Evolutionary conservation across 2,797 vertebrate genomes (phyloP).

Genomic region (Gobio occitaniae): DNA sequence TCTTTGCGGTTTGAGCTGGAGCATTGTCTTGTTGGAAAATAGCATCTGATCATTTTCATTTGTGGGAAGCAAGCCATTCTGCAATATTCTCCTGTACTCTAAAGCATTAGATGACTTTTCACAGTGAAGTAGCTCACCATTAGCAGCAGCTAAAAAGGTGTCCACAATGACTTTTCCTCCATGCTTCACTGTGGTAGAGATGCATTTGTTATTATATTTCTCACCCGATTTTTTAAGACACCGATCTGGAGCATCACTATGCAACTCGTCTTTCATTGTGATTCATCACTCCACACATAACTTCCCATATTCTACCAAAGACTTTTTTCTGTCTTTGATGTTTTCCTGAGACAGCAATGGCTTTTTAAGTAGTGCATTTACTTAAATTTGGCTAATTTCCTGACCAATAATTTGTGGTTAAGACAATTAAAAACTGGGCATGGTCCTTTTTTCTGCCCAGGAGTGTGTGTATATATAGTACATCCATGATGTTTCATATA

Average conservation of each 20-base stretch:
- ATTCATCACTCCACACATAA: neutral
- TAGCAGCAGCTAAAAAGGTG: neutral
- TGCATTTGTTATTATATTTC: neutral
- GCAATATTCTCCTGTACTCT: neutral
- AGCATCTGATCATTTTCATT: neutral
- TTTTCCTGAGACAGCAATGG: neutral
- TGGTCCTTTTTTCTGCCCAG: neutral
- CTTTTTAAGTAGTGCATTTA: neutral
- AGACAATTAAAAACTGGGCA: neutral
- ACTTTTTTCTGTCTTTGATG: neutral
- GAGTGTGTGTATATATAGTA: constrained; percentile 11
- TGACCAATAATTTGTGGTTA: neutral
- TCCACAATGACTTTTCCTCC: neutral
- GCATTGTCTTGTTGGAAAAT: neutral
- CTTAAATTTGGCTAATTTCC: neutral
- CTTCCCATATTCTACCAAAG: neutral
- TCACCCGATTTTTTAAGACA: neutral
- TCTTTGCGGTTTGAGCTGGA: neutral
- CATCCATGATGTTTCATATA: constrained; percentile 39
- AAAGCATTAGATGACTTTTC: neutral
- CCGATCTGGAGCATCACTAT: neutral
- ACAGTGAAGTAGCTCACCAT: neutral
- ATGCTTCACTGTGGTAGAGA: neutral
- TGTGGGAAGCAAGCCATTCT: too few relatives aligned
- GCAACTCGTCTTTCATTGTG: neutral